A percentile compares a stretch with the other conserved stretches of the same genome.
Conservation (phyloP, 2,888 invertebrate genomes). For the Melieria crassipennis region DNA sequence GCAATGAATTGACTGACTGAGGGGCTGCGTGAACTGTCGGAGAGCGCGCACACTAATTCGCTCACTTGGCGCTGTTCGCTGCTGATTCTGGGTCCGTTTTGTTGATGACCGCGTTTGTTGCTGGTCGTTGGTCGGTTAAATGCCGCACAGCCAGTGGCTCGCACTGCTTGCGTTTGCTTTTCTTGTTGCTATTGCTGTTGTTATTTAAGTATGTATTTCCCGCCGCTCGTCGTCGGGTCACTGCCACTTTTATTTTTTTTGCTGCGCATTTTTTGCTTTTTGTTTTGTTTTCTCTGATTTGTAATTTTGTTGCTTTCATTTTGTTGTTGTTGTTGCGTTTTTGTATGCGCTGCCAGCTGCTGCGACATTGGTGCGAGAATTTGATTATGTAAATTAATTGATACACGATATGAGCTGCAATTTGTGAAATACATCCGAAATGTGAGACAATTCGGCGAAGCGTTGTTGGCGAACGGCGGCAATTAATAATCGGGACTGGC, state of each 20-base stretch:
- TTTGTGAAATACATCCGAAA: neutral
- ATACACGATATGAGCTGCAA: neutral
- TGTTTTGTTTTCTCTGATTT: neutral
- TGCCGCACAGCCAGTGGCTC: neutral
- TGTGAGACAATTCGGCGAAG: no score
- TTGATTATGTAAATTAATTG: conserved; percentile 12
- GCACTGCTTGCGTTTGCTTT: neutral
- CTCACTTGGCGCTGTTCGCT: conserved; percentile 8
- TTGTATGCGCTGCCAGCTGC: neutral
- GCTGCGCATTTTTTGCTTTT: neutral
- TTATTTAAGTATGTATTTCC: conserved; percentile 24
- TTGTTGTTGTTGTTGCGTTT: conserved; percentile 18
- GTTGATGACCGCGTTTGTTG: neutral
- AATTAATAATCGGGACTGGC: no score
- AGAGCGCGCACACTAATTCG: conserved; percentile 13
- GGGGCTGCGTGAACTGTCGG: neutral
- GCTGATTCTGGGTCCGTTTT: neutral
- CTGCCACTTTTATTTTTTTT: conserved; percentile 37
- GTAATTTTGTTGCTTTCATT: conserved; percentile 4
- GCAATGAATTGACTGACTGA: conserved; percentile 18
- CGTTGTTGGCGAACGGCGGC: no score
- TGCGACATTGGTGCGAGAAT: neutral
- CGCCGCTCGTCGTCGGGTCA: conserved; percentile 31
- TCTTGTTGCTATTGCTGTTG: conserved; percentile 16
- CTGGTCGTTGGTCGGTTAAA: no score